Evolutionary conservation across 2,797 vertebrate species (phyloP).

Genomic region (Leptoclinus maculatus): DNA sequence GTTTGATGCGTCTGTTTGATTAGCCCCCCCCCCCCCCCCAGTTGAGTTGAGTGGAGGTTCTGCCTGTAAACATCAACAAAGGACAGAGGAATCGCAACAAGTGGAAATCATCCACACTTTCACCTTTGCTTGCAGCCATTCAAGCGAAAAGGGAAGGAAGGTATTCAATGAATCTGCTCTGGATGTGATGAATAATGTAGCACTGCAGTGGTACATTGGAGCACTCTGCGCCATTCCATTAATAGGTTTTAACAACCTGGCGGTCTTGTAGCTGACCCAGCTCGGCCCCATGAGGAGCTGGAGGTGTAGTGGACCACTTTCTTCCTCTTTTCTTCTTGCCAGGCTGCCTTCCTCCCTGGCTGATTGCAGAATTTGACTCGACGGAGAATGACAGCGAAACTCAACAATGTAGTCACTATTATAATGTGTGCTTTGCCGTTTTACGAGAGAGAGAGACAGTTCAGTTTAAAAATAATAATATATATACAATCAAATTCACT

Average conservation of each 20-base stretch:
- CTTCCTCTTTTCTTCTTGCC: slow-evolving; percentile 43
- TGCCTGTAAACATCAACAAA: slow-evolving; percentile 75
- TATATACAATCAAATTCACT: not conserved
- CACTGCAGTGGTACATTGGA: slow-evolving; percentile 67
- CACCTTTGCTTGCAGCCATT: slow-evolving; percentile 57
- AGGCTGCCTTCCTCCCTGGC: slow-evolving; percentile 45
- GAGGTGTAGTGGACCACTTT: slow-evolving; percentile 59
- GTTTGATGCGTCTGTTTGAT: slow-evolving; percentile 81
- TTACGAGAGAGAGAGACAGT: slow-evolving; percentile 7
- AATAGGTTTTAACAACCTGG: slow-evolving; percentile 82
- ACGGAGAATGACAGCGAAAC: slow-evolving; percentile 52
- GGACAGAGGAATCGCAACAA: slow-evolving; percentile 69
- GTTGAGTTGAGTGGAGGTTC: slow-evolving; percentile 68
- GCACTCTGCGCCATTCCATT: slow-evolving; percentile 69
- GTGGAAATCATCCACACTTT: slow-evolving; percentile 60
- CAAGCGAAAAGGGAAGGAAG: slow-evolving; percentile 49
- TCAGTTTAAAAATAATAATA: no score
- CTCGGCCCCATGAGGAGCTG: slow-evolving; percentile 64
- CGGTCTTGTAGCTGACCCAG: slow-evolving; percentile 76
- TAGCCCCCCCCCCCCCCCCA: no score
- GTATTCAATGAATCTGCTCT: slow-evolving; percentile 70
- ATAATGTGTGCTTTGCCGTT: slow-evolving; percentile 23
- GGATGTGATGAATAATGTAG: slow-evolving; percentile 81
- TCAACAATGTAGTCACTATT: slow-evolving; percentile 26
- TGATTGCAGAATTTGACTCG: slow-evolving; percentile 57